Evolutionary conservation across 1,140 invertebrate genomes (phyloP).

Genomic region (Tetramorium parvispinum): DNA sequence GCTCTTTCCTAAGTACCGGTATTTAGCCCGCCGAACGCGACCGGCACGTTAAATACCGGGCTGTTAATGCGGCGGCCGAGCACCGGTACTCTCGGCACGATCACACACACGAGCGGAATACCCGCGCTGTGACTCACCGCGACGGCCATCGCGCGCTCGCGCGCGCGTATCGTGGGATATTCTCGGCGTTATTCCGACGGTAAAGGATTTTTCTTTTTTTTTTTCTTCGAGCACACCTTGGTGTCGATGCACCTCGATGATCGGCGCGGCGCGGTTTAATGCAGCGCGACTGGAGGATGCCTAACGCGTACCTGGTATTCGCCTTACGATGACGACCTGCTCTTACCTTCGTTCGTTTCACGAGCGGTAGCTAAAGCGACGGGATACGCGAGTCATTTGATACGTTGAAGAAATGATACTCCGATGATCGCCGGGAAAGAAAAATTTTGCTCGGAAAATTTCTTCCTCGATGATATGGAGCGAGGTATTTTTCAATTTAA

Average conservation of each 20-base stretch:
- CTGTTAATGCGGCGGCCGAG: conserved; percentile 40
- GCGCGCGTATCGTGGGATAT: conserved; percentile 54
- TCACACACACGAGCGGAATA: conserved; percentile 46
- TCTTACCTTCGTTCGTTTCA: not conserved
- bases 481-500: conserved; percentile 23
- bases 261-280: conserved; percentile 27
- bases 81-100: conserved; percentile 40
- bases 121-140: conserved; percentile 57
- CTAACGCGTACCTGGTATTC: conserved; percentile 1
- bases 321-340: conserved; percentile 24
- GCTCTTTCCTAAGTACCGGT: conserved; percentile 51
- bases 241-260: conserved; percentile 49
- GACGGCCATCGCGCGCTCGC: not conserved
- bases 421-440: not conserved
- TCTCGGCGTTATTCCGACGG: conserved; percentile 45
- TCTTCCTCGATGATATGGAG: not conserved
- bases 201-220: not conserved
- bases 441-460: not conserved
- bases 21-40: conserved; percentile 62
- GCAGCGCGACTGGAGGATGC: conserved; percentile 30
- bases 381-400: not conserved
- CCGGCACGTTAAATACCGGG: conserved; percentile 61
- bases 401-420: conserved; percentile 21
- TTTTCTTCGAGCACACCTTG: not conserved
- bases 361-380: not conserved